These are phyloP conservation scores for Cyanoramphus novaezelandiae DNA, from an alignment of 2,113 vertebrate species.

Conservation along the genomic window DNA sequence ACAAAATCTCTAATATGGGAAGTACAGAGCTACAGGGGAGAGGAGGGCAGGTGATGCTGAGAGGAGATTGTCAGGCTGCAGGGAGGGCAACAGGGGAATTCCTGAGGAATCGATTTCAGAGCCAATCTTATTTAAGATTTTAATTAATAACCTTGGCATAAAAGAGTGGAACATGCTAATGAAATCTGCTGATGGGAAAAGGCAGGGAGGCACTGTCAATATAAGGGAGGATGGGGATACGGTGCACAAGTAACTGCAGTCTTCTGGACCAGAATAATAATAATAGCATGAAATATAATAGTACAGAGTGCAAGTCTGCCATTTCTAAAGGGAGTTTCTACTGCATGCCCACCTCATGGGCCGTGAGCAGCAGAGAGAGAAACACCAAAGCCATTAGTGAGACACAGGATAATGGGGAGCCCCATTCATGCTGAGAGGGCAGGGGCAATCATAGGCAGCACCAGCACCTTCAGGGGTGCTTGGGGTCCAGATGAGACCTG, in stretches of 20 bases:
- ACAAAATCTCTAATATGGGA: background rate
- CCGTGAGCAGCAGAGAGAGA: rapidly evolving
- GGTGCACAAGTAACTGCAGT: background rate
- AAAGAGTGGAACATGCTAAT: constrained; percentile 45
- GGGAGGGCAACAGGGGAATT: constrained; percentile 37
- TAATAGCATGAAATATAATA: background rate
- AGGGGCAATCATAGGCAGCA: background rate
- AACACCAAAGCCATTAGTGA: background rate
- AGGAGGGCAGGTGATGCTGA: background rate
- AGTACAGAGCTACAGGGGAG: background rate
- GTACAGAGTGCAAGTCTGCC: background rate
- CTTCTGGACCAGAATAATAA: background rate
- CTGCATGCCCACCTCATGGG: background rate
- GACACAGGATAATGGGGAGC: rapidly evolving
- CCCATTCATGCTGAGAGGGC: rapidly evolving
- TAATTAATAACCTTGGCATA: constrained; percentile 61
- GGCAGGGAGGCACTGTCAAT: background rate
- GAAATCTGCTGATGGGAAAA: constrained; percentile 35
- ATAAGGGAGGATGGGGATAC: background rate
- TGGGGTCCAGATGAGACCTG: background rate
- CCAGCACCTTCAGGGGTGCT: background rate
- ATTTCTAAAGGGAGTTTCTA: background rate
- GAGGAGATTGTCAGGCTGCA: constrained; percentile 8
- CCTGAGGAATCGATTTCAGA: constrained; percentile 41
- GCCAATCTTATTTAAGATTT: constrained; percentile 62